Evolutionary conservation across 2,888 invertebrate species (phyloP).

Genomic region (Drosophila limbata): DNA sequence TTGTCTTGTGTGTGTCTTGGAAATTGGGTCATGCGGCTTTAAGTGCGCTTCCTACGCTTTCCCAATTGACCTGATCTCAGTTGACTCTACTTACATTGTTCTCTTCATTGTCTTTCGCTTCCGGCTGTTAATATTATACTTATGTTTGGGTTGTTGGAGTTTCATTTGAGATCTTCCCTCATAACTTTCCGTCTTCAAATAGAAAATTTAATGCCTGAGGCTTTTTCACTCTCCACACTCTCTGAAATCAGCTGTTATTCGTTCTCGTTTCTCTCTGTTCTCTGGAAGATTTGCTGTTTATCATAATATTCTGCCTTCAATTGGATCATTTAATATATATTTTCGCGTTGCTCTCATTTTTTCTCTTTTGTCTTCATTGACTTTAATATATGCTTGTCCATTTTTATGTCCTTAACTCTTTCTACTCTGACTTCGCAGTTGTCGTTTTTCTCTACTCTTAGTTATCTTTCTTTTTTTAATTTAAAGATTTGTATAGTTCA

Average conservation of each 20-base stretch:
- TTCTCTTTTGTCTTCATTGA: too few relatives aligned
- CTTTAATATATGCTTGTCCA: too few relatives aligned
- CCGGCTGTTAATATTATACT: constrained; percentile 4
- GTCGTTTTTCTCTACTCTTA: background rate
- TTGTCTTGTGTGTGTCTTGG: background rate
- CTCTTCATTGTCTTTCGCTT: background rate
- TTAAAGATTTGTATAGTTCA: too few relatives aligned
- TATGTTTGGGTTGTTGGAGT: background rate
- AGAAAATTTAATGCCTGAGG: too few relatives aligned
- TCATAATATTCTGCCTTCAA: background rate
- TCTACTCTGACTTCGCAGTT: background rate
- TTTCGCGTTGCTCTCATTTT: too few relatives aligned
- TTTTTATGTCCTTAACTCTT: background rate
- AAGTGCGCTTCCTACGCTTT: constrained; percentile 37
- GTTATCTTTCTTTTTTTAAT: background rate
- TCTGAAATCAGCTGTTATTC: too few relatives aligned
- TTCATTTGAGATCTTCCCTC: background rate
- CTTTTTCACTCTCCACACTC: too few relatives aligned
- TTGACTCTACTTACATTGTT: constrained; percentile 2
- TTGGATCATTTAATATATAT: background rate
- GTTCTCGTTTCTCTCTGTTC: too few relatives aligned
- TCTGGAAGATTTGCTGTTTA: too few relatives aligned
- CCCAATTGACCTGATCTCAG: constrained; percentile 20
- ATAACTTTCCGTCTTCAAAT: background rate
- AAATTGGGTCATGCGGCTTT: constrained; percentile 35